A percentile compares a stretch with the other conserved stretches of the same genome.
Evolutionary conservation across 2,888 invertebrate species (phyloP).

Genomic region (Acleris literana): DNA sequence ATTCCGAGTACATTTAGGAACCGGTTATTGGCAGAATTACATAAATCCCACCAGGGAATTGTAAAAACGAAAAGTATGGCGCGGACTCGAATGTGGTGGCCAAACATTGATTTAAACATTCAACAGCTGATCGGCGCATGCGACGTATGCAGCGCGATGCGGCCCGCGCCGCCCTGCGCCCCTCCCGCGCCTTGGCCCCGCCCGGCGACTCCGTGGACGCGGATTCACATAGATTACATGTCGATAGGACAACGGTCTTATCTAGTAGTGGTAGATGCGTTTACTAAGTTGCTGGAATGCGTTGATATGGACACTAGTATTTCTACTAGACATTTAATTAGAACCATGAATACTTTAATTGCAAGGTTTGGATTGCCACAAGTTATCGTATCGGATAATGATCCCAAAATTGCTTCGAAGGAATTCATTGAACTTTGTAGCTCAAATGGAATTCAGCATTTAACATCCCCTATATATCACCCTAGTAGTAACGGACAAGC

Average conservation of each 20-base stretch:
- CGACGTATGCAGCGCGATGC: constrained; percentile 9
- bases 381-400: no score
- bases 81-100: constrained; percentile 13
- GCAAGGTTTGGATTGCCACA: no score
- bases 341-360: no score
- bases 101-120: constrained; percentile 4
- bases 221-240: constrained; percentile 41
- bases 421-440: no score
- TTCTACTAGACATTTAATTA: no score
- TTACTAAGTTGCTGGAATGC: constrained; percentile 13
- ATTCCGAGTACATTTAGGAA: not conserved
- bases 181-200: no score
- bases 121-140: constrained; percentile 10
- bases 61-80: constrained; percentile 15
- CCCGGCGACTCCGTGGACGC: constrained; percentile 31
- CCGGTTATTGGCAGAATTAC: no score
- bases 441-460: no score
- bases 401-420: no score
- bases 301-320: constrained; percentile 28
- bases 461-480: constrained; percentile 43
- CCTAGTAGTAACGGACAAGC: constrained; percentile 34
- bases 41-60: no score
- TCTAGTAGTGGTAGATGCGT: constrained; percentile 9
- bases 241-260: constrained; percentile 27
- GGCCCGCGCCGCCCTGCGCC: constrained; percentile 37